These are phyloP conservation scores for Thalassarche chlororhynchos DNA, from an alignment of 2,113 vertebrate species.

Conservation along the genomic window DNA sequence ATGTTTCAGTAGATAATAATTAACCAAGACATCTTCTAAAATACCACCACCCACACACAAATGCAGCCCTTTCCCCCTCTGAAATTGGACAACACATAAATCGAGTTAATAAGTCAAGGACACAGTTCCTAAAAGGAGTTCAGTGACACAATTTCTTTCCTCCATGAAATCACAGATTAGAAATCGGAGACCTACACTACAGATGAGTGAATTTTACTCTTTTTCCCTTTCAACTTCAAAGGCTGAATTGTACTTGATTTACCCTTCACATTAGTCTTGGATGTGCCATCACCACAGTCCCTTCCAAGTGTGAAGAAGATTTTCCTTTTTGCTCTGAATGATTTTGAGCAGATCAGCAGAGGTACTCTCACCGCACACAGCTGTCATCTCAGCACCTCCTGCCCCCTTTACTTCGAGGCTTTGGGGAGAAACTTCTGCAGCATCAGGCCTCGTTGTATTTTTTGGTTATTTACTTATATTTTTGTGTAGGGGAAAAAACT, in stretches of 20 bases:
- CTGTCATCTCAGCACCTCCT: neutral
- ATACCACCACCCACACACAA: slow-evolving; percentile 20
- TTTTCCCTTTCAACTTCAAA: neutral
- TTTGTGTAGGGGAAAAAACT: neutral
- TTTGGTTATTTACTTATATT: neutral
- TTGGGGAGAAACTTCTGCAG: neutral
- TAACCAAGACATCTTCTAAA: slow-evolving; percentile 47
- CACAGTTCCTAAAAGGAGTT: neutral
- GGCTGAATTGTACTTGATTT: neutral
- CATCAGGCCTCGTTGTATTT: neutral
- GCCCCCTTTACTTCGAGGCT: neutral
- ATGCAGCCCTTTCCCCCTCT: neutral
- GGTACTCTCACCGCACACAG: neutral
- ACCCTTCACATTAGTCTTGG: neutral
- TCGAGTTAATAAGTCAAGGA: neutral
- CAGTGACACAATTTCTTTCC: neutral
- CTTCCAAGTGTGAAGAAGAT: neutral
- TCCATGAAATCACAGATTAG: neutral
- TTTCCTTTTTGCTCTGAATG: neutral
- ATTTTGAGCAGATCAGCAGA: neutral
- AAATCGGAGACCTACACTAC: neutral
- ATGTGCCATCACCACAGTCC: neutral
- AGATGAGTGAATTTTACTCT: neutral
- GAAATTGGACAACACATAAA: neutral
- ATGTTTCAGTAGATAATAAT: slow-evolving; percentile 5